Conservation (phyloP, 2,113 vertebrate genomes). For the Apteryx owenii region DNA sequence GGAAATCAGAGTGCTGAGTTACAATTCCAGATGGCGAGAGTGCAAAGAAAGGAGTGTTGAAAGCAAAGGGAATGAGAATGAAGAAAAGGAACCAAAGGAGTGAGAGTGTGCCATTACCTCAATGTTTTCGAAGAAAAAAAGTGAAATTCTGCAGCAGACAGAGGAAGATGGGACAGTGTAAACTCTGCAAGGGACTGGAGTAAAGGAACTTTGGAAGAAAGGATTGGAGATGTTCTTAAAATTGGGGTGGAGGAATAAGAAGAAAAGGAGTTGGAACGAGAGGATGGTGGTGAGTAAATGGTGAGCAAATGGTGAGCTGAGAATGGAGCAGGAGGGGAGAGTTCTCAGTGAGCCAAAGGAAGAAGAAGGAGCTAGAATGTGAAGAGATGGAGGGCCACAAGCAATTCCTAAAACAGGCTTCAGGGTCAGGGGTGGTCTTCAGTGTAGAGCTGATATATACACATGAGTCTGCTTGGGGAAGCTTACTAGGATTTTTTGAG, state of each 20-base stretch:
- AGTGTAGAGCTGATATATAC: not conserved
- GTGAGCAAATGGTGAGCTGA: not conserved
- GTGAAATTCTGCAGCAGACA: not conserved
- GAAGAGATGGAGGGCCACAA: not conserved
- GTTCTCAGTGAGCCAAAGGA: not conserved
- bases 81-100: not conserved
- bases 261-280: not conserved
- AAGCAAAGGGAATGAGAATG: not conserved
- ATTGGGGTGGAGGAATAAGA: not conserved
- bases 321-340: not conserved
- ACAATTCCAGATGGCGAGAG: not conserved
- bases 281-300: not conserved
- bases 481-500: not conserved
- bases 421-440: not conserved
- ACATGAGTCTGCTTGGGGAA: not conserved
- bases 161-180: not conserved
- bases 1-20: not conserved
- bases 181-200: not conserved
- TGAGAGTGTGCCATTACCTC: not conserved
- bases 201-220: not conserved
- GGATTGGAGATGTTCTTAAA: not conserved
- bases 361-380: not conserved
- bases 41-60: not conserved
- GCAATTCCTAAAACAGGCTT: not conserved
- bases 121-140: not conserved